Evolutionary conservation across 2,888 invertebrate genomes (phyloP).

Genomic region (Rotaria magnacalcarata): DNA sequence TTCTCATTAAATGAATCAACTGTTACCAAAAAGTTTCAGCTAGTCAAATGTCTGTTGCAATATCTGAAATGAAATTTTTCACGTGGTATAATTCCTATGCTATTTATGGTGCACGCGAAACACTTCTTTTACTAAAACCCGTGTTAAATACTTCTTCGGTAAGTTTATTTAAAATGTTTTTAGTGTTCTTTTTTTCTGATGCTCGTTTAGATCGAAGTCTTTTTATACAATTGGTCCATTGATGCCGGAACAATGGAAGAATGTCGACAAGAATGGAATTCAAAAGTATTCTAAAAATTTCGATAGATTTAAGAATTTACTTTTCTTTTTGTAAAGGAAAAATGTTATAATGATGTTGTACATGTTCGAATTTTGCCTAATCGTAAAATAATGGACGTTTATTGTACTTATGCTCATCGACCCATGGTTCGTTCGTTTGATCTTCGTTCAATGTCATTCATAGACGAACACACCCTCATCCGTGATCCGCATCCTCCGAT

Average conservation of each 20-base stretch:
- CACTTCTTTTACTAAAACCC: background rate
- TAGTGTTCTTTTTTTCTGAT: too few species aligned
- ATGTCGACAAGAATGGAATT: conserved; percentile 29
- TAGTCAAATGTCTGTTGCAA: background rate
- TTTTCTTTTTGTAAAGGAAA: background rate
- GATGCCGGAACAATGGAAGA: conserved; percentile 1
- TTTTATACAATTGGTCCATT: conserved; percentile 18
- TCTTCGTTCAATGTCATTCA: background rate
- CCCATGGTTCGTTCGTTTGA: conserved; percentile 1
- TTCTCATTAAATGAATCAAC: background rate
- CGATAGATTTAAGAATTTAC: too few species aligned
- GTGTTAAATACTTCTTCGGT: background rate
- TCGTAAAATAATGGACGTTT: background rate
- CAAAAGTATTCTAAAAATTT: background rate
- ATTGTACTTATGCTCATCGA: conserved; percentile 4
- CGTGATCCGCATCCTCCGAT: background rate
- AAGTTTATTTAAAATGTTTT: background rate
- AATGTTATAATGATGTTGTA: conserved; percentile 33
- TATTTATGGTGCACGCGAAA: conserved; percentile 3
- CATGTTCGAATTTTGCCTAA: conserved; percentile 14
- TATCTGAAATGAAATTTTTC: background rate
- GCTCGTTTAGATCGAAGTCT: background rate
- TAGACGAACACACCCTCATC: background rate
- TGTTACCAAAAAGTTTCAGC: background rate
- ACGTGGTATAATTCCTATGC: conserved; percentile 21